Conservation (phyloP, 2,888 invertebrate species). For the Ganaspis brasiliensis region DNA sequence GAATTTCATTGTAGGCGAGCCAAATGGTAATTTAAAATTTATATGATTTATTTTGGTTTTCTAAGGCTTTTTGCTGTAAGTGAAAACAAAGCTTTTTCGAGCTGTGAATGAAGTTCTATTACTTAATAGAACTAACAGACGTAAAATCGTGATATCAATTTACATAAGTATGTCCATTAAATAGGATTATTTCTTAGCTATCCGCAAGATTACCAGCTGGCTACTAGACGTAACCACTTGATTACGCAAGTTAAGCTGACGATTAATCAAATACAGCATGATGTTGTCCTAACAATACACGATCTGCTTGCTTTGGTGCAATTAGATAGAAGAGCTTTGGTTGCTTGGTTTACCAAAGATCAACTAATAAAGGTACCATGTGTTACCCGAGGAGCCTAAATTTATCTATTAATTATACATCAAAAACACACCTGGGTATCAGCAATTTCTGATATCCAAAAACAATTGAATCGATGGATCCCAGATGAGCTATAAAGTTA, state of each 20-base stretch:
- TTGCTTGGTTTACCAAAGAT: slow-evolving; percentile 68
- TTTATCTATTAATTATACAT: neutral
- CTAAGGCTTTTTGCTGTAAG: too few relatives aligned
- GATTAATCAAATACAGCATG: slow-evolving; percentile 72
- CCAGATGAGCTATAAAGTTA: too few relatives aligned
- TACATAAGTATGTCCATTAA: neutral
- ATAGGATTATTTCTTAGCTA: neutral
- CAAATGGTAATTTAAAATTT: too few relatives aligned
- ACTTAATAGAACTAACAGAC: too few relatives aligned
- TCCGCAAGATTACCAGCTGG: neutral
- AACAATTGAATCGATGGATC: too few relatives aligned
- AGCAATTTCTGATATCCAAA: neutral
- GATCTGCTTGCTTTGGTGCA: slow-evolving; percentile 65
- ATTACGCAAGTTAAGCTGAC: slow-evolving; percentile 70
- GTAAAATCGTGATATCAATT: slow-evolving; percentile 68
- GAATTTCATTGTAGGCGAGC: too few relatives aligned
- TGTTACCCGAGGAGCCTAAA: neutral
- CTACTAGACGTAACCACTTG: slow-evolving; percentile 66
- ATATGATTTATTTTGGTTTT: too few relatives aligned
- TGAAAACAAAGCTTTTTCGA: too few relatives aligned
- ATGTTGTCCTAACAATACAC: slow-evolving; percentile 69
- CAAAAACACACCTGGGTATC: slow-evolving; percentile 1
- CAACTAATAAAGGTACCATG: slow-evolving; percentile 59
- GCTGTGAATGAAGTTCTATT: too few relatives aligned
- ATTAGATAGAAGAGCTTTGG: slow-evolving; percentile 68